Conservation (phyloP, 2,888 invertebrate species). For the Drepana falcataria region DNA sequence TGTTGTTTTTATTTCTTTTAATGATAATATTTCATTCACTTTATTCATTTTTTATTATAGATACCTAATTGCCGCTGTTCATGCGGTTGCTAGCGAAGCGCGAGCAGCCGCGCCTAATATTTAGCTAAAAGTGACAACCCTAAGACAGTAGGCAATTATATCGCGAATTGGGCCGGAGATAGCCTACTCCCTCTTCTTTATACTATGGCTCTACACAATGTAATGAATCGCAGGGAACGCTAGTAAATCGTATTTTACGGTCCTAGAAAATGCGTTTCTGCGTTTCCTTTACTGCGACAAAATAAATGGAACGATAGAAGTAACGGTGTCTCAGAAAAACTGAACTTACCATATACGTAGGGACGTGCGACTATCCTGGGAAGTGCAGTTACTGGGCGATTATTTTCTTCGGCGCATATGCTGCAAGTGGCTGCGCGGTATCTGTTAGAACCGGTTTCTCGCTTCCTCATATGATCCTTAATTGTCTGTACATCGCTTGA, state of each 20-base stretch:
- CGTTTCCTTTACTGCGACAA: conserved; percentile 2
- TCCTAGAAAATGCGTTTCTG: conserved; percentile 21
- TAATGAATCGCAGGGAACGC: conserved; percentile 28
- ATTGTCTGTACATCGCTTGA: conserved; percentile 48
- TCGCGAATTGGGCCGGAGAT: too few relatives aligned
- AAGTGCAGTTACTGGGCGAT: conserved; percentile 50
- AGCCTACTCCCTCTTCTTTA: too few relatives aligned
- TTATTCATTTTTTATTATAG: too few relatives aligned
- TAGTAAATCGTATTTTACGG: conserved; percentile 32
- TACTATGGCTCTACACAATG: conserved; percentile 31
- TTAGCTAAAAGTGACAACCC: too few relatives aligned
- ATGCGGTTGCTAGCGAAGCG: too few relatives aligned
- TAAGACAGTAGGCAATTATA: too few relatives aligned
- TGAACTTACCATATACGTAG: conserved; percentile 34
- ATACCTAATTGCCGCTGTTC: too few relatives aligned
- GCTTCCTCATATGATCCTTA: conserved; percentile 66
- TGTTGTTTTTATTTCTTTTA: too few relatives aligned
- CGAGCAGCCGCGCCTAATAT: too few relatives aligned
- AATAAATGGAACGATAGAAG: conserved; percentile 12
- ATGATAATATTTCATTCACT: too few relatives aligned
- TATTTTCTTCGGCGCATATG: conserved; percentile 49
- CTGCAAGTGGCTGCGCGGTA: conserved; percentile 27
- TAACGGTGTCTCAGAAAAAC: conserved; percentile 38
- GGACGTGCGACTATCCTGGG: conserved; percentile 22
- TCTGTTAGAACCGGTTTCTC: conserved; percentile 40